phyloP scores from a whole-genome alignment of 1,140 invertebrate genomes.

The Dreissena polymorpha region DNA sequence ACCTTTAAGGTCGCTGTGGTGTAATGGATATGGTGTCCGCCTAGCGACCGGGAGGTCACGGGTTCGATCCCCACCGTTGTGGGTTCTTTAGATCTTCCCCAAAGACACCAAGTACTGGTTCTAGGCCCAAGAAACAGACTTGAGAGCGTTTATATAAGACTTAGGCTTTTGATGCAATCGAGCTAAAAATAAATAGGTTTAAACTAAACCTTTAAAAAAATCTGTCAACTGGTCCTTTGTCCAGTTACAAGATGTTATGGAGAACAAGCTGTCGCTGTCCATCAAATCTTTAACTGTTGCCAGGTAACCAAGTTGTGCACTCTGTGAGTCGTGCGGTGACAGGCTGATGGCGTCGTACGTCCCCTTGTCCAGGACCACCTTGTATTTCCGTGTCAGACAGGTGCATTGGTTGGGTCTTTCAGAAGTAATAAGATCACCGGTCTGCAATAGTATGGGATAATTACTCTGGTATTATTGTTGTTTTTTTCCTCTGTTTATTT shows the following conservation, averaged over 20 bases:
- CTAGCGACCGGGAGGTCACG: too few species aligned
- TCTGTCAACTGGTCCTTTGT: constrained; percentile 89
- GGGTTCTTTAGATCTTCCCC: too few species aligned
- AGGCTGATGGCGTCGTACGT: constrained; percentile 96
- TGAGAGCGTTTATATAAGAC: too few species aligned
- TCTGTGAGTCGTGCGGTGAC: constrained; percentile 85
- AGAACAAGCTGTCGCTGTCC: constrained; percentile 84
- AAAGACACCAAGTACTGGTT: too few species aligned
- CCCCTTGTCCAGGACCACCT: constrained; percentile 89
- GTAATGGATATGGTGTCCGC: too few species aligned
- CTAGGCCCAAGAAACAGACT: too few species aligned
- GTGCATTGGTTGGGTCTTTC: constrained; percentile 51
- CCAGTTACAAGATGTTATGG: constrained; percentile 97
- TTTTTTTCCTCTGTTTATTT: neutral
- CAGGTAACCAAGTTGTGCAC: constrained; percentile 86
- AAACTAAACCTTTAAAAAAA: constrained; percentile 86
- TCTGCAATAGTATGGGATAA: constrained; percentile 49
- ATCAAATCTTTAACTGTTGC: constrained; percentile 84
- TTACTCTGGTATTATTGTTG: neutral
- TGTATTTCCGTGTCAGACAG: constrained; percentile 63
- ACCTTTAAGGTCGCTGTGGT: too few species aligned
- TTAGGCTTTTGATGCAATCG: too few species aligned
- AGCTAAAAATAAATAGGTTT: too few species aligned
- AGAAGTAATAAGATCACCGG: constrained; percentile 62
- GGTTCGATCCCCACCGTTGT: too few species aligned